Percentiles rank a stretch among this genome's conserved stretches.
Conservation (phyloP, 2,888 invertebrate species). For the Tenthredo mesomela region DNA sequence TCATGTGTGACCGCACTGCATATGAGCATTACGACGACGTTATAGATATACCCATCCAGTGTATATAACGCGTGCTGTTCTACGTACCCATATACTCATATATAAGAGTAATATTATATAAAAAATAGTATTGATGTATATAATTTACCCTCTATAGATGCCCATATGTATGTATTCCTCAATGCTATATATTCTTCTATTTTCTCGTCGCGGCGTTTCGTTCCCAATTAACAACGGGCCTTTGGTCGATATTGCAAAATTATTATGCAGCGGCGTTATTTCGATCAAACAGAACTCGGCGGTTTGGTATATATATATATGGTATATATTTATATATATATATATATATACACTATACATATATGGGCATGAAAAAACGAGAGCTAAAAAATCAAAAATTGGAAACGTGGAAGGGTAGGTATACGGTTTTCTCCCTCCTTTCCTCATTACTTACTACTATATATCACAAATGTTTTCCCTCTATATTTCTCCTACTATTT, state of each 20-base stretch:
- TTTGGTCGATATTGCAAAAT: conserved; percentile 45
- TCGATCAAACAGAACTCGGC: not conserved
- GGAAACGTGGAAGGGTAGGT: not conserved
- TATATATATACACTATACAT: not conserved
- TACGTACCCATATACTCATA: not conserved
- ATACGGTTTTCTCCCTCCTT: not conserved
- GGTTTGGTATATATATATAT: too few relatives aligned
- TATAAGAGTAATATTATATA: not conserved
- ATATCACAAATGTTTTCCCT: not conserved
- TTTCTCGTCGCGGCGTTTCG: conserved; percentile 26
- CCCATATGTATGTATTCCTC: not conserved
- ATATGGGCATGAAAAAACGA: not conserved
- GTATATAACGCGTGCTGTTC: not conserved
- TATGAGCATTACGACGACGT: not conserved
- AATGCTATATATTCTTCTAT: conserved; percentile 21
- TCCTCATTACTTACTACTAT: conserved; percentile 5
- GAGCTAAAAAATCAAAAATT: not conserved
- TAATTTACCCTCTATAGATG: not conserved
- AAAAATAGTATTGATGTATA: not conserved
- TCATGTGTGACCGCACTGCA: not conserved
- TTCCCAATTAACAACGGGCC: conserved; percentile 40
- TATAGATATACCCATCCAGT: not conserved
- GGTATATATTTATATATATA: too few relatives aligned
- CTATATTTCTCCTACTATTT: not conserved
- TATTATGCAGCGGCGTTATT: conserved; percentile 41